phyloP scores from a whole-genome alignment of 1,140 invertebrate genomes.

The Onthophagus taurus region DNA sequence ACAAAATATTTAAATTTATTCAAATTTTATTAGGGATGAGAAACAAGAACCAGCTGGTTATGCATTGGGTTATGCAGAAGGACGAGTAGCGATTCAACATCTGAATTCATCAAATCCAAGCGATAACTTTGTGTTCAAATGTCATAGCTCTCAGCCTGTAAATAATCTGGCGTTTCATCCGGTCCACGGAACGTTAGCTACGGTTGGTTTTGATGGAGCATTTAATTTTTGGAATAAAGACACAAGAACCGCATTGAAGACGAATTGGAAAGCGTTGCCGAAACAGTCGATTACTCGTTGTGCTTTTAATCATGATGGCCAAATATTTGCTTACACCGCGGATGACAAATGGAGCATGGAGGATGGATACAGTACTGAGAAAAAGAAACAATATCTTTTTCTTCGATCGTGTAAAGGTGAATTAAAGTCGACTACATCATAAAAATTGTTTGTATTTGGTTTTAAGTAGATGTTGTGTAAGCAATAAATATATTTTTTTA shows the following conservation, averaged over 20 bases:
- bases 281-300: slow-evolving; percentile 92
- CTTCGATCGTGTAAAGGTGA: slow-evolving; percentile 89
- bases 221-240: slow-evolving; percentile 99
- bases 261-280: slow-evolving; percentile 87
- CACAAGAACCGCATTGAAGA: slow-evolving; percentile 96
- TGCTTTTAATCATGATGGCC: slow-evolving; percentile 90
- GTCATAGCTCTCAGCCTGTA: slow-evolving; percentile 85
- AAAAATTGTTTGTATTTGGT: too few relatives aligned
- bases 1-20: neutral
- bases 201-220: slow-evolving; percentile 94
- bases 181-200: slow-evolving; percentile 90
- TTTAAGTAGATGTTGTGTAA: too few relatives aligned
- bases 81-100: slow-evolving; percentile 94
- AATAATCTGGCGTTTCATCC: slow-evolving; percentile 99
- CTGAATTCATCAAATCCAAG: slow-evolving; percentile 88
- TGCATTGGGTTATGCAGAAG: slow-evolving; percentile 91
- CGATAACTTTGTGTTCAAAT: slow-evolving; percentile 99
- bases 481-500: too few relatives aligned
- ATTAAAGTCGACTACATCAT: slow-evolving; percentile 63
- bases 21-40: slow-evolving; percentile 36
- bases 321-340: slow-evolving; percentile 96
- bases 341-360: slow-evolving; percentile 99
- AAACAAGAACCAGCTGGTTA: slow-evolving; percentile 66
- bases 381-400: slow-evolving; percentile 93
- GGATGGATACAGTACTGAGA: slow-evolving; percentile 86